These are phyloP conservation scores for Diaphora mendica DNA, from an alignment of 2,888 invertebrate genomes.

Conservation along the genomic window DNA sequence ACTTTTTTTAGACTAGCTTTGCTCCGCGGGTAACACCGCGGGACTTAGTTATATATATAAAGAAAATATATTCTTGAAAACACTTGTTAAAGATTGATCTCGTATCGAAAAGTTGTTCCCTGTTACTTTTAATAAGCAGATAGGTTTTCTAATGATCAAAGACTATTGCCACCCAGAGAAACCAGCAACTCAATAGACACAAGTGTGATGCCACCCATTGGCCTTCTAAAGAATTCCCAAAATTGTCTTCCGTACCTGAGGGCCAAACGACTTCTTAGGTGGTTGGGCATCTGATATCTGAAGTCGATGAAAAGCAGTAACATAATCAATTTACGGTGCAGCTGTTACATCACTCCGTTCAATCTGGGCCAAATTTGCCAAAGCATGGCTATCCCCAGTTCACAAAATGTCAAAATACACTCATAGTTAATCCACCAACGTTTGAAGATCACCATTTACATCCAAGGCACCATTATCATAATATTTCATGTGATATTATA, in stretches of 20 bases:
- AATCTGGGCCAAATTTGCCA: neutral
- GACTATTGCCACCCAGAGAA: neutral
- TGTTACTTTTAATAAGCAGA: too few species aligned
- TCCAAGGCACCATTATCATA: conserved; percentile 12
- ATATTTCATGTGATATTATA: conserved; percentile 22
- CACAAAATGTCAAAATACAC: neutral
- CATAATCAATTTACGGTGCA: too few species aligned
- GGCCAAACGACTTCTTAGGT: too few species aligned
- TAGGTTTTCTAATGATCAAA: neutral
- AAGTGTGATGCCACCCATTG: too few species aligned
- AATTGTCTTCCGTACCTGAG: too few species aligned
- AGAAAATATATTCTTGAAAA: neutral
- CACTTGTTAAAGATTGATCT: neutral
- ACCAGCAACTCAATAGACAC: neutral
- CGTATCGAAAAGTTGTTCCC: too few species aligned
- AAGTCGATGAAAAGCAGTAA: too few species aligned
- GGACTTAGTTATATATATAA: too few species aligned
- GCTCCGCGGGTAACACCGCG: too few species aligned
- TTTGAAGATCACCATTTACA: neutral
- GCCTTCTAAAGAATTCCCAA: too few species aligned
- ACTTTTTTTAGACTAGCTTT: too few species aligned
- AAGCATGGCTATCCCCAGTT: neutral
- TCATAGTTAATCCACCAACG: neutral
- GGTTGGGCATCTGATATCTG: too few species aligned
- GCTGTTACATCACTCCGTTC: neutral